phyloP scores from a whole-genome alignment of 2,888 invertebrate species.

The Mantis religiosa region DNA sequence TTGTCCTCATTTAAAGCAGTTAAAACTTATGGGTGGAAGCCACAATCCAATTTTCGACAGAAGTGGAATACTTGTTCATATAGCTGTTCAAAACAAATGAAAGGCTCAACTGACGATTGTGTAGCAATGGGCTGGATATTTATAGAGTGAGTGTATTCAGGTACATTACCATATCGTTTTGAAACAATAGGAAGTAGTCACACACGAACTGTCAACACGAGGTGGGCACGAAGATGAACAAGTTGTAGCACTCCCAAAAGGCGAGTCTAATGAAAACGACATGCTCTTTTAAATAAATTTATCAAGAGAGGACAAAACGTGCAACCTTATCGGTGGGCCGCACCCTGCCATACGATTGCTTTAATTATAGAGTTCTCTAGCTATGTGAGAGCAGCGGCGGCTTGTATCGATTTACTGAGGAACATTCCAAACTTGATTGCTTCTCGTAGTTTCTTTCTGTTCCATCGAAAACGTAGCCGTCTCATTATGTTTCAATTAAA shows the following conservation, averaged over 20 bases:
- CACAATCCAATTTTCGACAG: no score
- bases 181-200: not conserved
- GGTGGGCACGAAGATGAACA: not conserved
- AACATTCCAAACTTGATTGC: not conserved
- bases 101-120: no score
- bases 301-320: not conserved
- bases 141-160: no score
- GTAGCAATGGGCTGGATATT: no score
- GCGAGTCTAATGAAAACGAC: not conserved
- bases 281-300: not conserved
- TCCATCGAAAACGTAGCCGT: no score
- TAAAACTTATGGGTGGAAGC: no score
- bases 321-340: not conserved
- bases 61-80: no score
- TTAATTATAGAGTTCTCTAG: not conserved
- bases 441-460: not conserved
- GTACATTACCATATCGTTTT: no score
- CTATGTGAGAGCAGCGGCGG: not conserved
- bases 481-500: no score
- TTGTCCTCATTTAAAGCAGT: no score
- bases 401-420: not conserved
- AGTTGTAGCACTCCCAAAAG: not conserved
- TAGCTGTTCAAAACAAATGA: no score
- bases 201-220: not conserved
- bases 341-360: not conserved